phyloP scores from a whole-genome alignment of 2,113 vertebrate genomes.

The Ammodytes dubius region DNA sequence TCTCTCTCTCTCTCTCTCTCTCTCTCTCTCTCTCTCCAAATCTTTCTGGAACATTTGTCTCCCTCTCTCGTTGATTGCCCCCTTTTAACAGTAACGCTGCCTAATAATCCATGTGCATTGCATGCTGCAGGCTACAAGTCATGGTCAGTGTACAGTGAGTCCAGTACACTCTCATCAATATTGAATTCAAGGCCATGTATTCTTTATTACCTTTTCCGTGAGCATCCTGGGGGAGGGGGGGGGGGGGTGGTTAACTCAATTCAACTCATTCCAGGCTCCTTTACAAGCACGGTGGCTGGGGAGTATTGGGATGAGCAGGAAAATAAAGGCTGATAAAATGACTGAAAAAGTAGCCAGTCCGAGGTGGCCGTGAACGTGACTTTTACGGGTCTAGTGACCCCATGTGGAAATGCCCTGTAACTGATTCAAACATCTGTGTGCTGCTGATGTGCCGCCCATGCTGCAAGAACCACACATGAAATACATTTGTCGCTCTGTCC shows the following conservation, averaged over 20 bases:
- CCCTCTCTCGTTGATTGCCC: conserved; percentile 48
- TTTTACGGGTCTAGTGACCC: conserved; percentile 66
- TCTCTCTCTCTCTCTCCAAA: conserved; percentile 51
- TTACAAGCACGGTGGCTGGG: conserved; percentile 19
- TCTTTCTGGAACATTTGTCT: conserved; percentile 68
- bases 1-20: neutral
- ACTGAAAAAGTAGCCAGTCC: conserved; percentile 17
- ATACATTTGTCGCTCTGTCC: neutral
- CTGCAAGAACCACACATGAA: neutral
- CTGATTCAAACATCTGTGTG: neutral
- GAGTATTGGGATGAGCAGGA: conserved; percentile 1
- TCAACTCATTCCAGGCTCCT: conserved; percentile 18
- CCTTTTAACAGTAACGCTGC: conserved; percentile 43
- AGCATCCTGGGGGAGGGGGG: conserved; percentile 26
- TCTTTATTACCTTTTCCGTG: conserved; percentile 52
- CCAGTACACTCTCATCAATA: conserved; percentile 29
- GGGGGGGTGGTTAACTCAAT: neutral
- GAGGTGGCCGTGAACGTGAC: conserved; percentile 22
- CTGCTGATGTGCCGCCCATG: neutral
- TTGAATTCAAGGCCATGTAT: conserved; percentile 43
- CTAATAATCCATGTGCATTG: conserved; percentile 32
- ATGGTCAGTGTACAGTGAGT: conserved; percentile 28
- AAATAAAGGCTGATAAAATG: conserved; percentile 27
- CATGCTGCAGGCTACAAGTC: conserved; percentile 7
- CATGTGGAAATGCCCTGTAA: conserved; percentile 61